A percentile compares a stretch with the other conserved stretches of the same genome.
phyloP scores from a whole-genome alignment of 2,888 invertebrate species.

The Malachius bipustulatus region DNA sequence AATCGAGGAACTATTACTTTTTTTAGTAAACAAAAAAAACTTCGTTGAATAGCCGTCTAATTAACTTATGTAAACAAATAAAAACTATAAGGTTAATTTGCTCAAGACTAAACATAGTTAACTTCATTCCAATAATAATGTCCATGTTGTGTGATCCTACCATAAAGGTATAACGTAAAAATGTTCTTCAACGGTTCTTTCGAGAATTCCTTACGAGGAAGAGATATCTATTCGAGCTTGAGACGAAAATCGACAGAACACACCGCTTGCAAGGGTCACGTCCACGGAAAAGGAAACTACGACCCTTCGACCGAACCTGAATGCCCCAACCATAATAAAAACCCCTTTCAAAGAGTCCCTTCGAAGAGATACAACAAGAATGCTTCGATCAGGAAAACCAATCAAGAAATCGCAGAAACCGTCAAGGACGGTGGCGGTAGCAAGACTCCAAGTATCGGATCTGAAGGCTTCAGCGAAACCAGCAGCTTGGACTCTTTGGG shows the following conservation, averaged over 20 bases:
- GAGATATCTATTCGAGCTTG: slow-evolving; percentile 26
- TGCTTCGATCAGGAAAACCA: slow-evolving; percentile 10
- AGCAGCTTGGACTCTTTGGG: slow-evolving; percentile 47
- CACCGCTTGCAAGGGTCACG: slow-evolving; percentile 62
- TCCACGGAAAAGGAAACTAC: slow-evolving; percentile 59
- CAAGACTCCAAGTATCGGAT: slow-evolving; percentile 47
- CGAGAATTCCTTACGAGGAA: slow-evolving; percentile 47
- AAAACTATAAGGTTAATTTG: no score
- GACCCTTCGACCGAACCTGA: slow-evolving; percentile 13
- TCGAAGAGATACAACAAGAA: slow-evolving; percentile 17
- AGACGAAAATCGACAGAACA: slow-evolving; percentile 33
- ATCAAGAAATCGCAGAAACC: not conserved
- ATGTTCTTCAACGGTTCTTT: no score
- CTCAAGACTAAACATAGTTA: no score
- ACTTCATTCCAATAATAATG: no score
- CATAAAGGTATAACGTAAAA: no score
- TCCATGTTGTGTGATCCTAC: no score
- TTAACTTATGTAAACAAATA: no score
- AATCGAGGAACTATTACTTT: no score
- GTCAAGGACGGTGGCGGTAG: slow-evolving; percentile 8
- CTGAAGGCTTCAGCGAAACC: slow-evolving; percentile 54
- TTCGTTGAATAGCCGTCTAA: no score
- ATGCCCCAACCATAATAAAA: slow-evolving; percentile 12
- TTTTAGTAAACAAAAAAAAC: no score
- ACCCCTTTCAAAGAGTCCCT: slow-evolving; percentile 20